phyloP scores from a whole-genome alignment of 2,797 vertebrate species.

The Pseudocheirus occidentalis region DNA sequence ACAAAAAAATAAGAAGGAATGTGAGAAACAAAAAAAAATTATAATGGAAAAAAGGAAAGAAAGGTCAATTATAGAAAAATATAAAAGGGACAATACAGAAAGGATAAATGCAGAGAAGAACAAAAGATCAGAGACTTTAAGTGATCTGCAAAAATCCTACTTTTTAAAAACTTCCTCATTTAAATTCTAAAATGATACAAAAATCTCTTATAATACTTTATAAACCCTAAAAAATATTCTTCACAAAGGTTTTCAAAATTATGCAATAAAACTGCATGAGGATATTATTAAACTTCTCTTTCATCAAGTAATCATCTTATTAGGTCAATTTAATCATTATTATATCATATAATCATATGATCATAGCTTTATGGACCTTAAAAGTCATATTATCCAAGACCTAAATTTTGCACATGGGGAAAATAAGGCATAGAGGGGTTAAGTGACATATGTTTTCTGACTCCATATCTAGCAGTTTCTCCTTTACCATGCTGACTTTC shows the following conservation, averaged over 20 bases:
- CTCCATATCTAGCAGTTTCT: conserved; percentile 23
- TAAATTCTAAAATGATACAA: neutral
- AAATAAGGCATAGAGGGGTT: neutral
- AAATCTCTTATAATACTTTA: no score
- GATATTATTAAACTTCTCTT: neutral
- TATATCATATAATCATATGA: neutral
- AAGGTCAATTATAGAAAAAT: neutral
- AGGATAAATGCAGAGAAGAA: neutral
- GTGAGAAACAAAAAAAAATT: neutral
- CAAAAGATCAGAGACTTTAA: neutral
- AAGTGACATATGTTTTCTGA: neutral
- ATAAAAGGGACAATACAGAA: neutral
- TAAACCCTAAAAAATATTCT: neutral
- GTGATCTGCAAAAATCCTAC: neutral
- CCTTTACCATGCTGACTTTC: neutral
- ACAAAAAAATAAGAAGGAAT: neutral
- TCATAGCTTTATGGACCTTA: neutral
- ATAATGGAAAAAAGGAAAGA: neutral
- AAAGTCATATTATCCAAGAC: conserved; percentile 55
- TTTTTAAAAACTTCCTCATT: neutral
- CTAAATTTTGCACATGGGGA: neutral
- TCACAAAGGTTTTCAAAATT: neutral
- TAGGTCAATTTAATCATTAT: conserved; percentile 45
- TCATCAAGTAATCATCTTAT: neutral
- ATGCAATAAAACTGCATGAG: rapidly evolving